Evolutionary conservation across 2,888 invertebrate genomes (phyloP).

Genomic region (Steinernema carpocapsae): DNA sequence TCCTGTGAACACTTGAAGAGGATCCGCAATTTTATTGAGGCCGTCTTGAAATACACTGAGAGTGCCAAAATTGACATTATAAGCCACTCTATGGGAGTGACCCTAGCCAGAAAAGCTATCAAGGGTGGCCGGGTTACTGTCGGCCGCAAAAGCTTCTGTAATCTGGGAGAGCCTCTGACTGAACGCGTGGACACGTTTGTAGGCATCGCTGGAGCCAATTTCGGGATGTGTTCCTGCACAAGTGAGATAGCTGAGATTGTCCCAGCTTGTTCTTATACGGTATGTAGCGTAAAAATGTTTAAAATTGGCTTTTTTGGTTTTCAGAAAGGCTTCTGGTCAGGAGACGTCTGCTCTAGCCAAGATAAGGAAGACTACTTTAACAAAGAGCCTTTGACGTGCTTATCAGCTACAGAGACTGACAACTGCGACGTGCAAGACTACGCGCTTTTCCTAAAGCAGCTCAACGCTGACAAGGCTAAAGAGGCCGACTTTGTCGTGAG

Average conservation of each 20-base stretch:
- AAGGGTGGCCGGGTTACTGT: conserved; percentile 51
- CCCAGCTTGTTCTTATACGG: conserved; percentile 28
- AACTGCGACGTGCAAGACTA: conserved; percentile 7
- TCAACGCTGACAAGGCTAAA: conserved; percentile 41
- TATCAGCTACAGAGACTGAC: background rate
- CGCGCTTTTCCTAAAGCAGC: conserved; percentile 25
- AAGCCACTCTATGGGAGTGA: conserved; percentile 60
- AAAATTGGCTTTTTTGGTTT: no score
- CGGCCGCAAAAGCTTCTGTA: conserved; percentile 42
- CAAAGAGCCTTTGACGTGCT: background rate
- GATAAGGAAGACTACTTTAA: no score
- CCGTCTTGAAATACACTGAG: conserved; percentile 53
- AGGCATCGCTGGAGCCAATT: conserved; percentile 54
- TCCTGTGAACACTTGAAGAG: conserved; percentile 34
- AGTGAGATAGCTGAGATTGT: conserved; percentile 38
- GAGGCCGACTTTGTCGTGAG: conserved; percentile 47
- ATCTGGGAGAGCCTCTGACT: conserved; percentile 47
- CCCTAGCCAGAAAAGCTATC: conserved; percentile 50
- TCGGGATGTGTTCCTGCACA: conserved; percentile 57
- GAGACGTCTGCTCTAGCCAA: background rate
- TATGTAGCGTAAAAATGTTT: no score
- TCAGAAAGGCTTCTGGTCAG: conserved; percentile 5
- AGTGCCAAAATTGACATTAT: conserved; percentile 48
- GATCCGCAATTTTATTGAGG: conserved; percentile 46
- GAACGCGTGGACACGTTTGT: conserved; percentile 50